These are phyloP conservation scores for Urocitellus parryii DNA, from an alignment of 2,113 vertebrate species.

Conservation along the genomic window DNA sequence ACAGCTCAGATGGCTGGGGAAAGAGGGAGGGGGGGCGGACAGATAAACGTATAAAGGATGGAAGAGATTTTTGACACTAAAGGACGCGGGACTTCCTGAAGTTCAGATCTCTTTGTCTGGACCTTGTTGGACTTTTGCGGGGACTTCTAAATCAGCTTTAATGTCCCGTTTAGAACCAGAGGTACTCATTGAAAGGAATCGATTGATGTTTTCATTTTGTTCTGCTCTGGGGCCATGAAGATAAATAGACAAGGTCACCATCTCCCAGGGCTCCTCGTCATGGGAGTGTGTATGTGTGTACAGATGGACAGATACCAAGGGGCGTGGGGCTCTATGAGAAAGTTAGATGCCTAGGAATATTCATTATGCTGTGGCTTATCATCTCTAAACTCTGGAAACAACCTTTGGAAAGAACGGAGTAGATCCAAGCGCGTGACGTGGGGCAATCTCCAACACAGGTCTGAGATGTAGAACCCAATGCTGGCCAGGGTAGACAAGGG, in stretches of 20 bases:
- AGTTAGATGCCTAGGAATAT: neutral
- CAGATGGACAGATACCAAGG: neutral
- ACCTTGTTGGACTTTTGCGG: neutral
- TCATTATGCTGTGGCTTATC: neutral
- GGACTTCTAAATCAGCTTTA: slow-evolving; percentile 44
- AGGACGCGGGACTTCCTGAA: neutral
- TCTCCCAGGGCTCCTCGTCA: neutral
- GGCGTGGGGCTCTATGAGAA: neutral
- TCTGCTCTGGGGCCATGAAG: neutral
- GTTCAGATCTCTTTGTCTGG: slow-evolving; percentile 54
- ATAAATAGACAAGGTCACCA: neutral
- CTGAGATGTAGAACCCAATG: neutral
- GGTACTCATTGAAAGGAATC: neutral
- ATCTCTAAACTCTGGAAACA: neutral
- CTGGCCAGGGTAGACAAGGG: neutral
- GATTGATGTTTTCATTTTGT: neutral
- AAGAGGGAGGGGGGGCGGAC: slow-evolving; percentile 68
- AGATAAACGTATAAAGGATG: slow-evolving; percentile 34
- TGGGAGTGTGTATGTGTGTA: neutral
- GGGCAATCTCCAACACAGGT: neutral
- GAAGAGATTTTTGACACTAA: neutral
- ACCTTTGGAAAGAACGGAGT: neutral
- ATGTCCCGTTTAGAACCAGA: slow-evolving; percentile 38
- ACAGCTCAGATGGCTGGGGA: slow-evolving; percentile 69
- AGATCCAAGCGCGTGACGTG: neutral